Evolutionary conservation across 2,113 vertebrate species (phyloP).

Genomic region (Oplegnathus fasciatus): DNA sequence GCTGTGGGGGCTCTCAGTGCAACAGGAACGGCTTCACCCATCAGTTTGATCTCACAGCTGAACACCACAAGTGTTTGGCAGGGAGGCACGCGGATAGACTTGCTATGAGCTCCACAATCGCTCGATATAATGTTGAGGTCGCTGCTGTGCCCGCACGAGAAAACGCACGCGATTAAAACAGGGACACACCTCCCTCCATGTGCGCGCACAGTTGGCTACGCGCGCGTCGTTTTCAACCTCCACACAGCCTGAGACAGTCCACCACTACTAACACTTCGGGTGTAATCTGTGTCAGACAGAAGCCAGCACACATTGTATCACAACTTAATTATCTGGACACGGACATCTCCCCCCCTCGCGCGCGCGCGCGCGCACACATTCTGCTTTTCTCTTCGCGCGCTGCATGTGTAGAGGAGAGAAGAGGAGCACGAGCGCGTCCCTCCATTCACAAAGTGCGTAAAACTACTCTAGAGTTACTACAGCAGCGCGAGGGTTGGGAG

Average conservation of each 20-base stretch:
- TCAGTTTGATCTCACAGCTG: constrained; percentile 2
- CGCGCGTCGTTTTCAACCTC: background rate
- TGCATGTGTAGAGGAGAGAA: constrained; percentile 1
- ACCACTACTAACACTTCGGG: background rate
- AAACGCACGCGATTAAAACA: background rate
- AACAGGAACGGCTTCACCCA: background rate
- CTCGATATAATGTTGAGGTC: background rate
- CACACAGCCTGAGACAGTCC: background rate
- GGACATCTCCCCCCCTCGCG: too few species aligned
- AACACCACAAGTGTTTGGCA: background rate
- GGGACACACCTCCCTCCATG: constrained; percentile 33
- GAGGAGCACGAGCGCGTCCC: constrained; percentile 58
- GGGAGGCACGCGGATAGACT: too few species aligned
- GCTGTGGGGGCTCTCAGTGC: background rate
- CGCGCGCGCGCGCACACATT: too few species aligned
- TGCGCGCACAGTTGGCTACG: too few species aligned
- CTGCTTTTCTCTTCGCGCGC: background rate
- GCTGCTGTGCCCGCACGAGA: background rate
- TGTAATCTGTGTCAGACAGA: background rate
- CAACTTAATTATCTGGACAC: background rate
- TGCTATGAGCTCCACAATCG: background rate
- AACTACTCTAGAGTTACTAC: constrained; percentile 78
- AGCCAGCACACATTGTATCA: too few species aligned
- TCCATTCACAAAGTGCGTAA: constrained; percentile 83
- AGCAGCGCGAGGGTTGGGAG: constrained; percentile 69